These are phyloP conservation scores for Graphium colonna DNA, from an alignment of 2,888 invertebrate genomes.

Conservation along the genomic window DNA sequence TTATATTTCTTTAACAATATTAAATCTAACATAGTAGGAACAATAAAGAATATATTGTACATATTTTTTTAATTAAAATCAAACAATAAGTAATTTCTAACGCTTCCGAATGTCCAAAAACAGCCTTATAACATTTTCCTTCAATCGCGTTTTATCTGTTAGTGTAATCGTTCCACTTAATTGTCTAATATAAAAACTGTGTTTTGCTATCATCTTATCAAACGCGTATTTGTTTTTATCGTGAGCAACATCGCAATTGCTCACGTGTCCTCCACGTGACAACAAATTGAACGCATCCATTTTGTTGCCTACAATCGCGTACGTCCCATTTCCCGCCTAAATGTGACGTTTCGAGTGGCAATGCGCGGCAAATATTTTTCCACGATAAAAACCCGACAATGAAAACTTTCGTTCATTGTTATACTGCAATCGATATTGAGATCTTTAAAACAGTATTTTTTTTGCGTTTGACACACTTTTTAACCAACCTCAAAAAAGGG, in stretches of 20 bases:
- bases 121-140: no score
- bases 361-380: neutral
- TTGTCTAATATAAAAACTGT: neutral
- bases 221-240: neutral
- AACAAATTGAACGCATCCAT: neutral
- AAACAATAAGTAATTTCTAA: no score
- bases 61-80: no score
- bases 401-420: neutral
- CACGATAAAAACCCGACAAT: neutral
- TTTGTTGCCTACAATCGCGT: neutral
- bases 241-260: neutral
- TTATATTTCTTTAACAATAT: no score
- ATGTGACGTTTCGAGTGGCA: neutral
- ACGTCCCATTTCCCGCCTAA: neutral
- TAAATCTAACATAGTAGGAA: no score
- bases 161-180: neutral
- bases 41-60: no score
- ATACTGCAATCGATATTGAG: neutral
- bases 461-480: neutral
- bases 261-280: neutral
- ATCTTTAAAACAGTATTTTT: neutral
- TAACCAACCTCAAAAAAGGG: no score
- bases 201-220: constrained; percentile 8
- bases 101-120: no score
- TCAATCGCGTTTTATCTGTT: neutral